Conservation (phyloP, 2,888 invertebrate genomes). For the Erpobdella octoculata region DNA sequence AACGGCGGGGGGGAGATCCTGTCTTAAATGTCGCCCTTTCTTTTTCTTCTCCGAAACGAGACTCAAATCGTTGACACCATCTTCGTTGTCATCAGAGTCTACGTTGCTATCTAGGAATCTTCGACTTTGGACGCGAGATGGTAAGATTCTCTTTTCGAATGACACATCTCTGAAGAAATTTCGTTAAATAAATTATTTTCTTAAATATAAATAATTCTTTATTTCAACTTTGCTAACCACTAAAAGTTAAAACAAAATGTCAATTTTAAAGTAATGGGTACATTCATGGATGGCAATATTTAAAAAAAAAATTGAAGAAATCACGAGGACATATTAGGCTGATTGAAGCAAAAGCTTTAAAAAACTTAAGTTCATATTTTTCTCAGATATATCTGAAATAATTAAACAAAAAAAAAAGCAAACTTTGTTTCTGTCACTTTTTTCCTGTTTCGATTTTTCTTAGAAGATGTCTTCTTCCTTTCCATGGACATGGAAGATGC, state of each 20-base stretch:
- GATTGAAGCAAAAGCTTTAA: no score
- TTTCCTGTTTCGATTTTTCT: neutral
- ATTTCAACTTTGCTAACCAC: no score
- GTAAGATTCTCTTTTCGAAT: conserved; percentile 10
- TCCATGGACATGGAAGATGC: neutral
- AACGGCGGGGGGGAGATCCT: no score
- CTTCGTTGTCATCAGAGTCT: conserved; percentile 1
- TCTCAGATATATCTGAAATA: neutral
- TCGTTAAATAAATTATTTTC: no score
- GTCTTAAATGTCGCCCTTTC: neutral
- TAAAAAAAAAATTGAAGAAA: no score
- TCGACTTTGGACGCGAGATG: neutral
- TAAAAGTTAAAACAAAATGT: no score
- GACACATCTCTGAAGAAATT: conserved; percentile 7
- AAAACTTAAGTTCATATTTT: no score
- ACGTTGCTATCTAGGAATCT: neutral
- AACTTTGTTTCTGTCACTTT: neutral
- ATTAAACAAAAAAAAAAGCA: neutral
- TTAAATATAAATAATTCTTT: no score
- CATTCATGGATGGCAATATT: no score
- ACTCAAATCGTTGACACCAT: neutral
- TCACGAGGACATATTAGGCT: no score
- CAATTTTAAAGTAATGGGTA: no score
- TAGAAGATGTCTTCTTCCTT: neutral
- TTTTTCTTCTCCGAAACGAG: neutral